Evolutionary conservation across 2,888 invertebrate genomes (phyloP).

Genomic region (Lepidocyrtoides sp.): DNA sequence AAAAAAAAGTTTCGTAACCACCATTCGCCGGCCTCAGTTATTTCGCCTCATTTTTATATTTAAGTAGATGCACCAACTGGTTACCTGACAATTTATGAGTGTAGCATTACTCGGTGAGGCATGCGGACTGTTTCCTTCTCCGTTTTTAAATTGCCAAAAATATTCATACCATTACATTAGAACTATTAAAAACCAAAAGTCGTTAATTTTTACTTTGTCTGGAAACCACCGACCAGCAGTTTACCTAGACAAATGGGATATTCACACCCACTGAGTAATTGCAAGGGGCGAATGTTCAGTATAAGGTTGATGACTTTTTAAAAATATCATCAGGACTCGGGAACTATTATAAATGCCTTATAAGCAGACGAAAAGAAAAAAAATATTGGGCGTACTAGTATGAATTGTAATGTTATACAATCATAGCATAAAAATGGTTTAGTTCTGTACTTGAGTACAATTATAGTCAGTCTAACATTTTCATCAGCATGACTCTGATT

Average conservation of each 20-base stretch:
- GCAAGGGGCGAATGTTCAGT: conserved; percentile 12
- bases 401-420: no score
- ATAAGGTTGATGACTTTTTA: conserved; percentile 38
- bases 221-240: background rate
- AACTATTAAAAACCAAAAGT: conserved; percentile 29
- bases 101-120: background rate
- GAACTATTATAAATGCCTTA: no score
- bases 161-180: conserved; percentile 5
- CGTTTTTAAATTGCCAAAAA: conserved; percentile 38
- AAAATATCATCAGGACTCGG: no score
- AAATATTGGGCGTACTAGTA: no score
- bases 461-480: no score
- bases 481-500: no score
- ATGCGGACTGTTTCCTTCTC: background rate
- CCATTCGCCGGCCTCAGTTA: background rate
- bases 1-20: conserved; percentile 3
- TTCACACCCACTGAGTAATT: conserved; percentile 55
- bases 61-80: background rate
- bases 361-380: no score
- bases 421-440: no score
- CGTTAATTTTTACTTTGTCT: conserved; percentile 1
- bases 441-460: no score
- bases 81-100: background rate
- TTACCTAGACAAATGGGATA: background rate
- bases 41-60: background rate